Base-by-base conservation (phyloP, 2,113 vertebrate genomes). In the Cyphomyrus discorhynchus region DNA sequence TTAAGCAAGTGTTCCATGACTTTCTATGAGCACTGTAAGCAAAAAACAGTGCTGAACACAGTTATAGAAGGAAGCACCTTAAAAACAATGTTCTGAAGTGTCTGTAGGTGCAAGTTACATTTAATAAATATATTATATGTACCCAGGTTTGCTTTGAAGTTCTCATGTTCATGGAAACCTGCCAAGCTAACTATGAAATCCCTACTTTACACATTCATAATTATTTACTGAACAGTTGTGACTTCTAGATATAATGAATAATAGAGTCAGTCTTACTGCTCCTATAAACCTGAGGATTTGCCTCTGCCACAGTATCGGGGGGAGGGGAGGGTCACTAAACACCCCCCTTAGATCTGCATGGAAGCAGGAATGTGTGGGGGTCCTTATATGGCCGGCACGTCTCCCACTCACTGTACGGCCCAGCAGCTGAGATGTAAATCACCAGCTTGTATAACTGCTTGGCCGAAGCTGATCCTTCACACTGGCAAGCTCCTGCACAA, bases 391-490 rank as follows among this genome's bases (percentile, higher is more conserved):
- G 94, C 1, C 35, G 10, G 35, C 24, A 90, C 35, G 85, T 87
- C 66, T 89, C 91, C 90, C 88, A 39, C 89, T 62, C 83, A 42
- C 88, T n/a, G n/a, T 45, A 87, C 91, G 62, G 66, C 90, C 90
- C 87, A 58, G 92, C 94, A 95, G 93, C 94, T 94, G 93, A 94
- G 90, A 89, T 87, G 89, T 94, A 92, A 90, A 91, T 95, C 94
- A 94, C 11, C 80, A 15, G 1, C 91, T 93, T 92, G 74, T 92
- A 90, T 92, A 93, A 94, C 92, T 92, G 90, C 89, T 88, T 58
- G 82, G 86, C 49, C 53, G 15, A 89, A 90, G 53, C 87, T 92
- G 91, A 88, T 91, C 82, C 82, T 2, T 84, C 53, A 35, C 86
- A 24, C 88, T 56, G 15, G 89, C 87, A 88, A 31, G 42, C 21